Conservation (phyloP, 2,113 vertebrate genomes). For the Lagopus leucura region DNA sequence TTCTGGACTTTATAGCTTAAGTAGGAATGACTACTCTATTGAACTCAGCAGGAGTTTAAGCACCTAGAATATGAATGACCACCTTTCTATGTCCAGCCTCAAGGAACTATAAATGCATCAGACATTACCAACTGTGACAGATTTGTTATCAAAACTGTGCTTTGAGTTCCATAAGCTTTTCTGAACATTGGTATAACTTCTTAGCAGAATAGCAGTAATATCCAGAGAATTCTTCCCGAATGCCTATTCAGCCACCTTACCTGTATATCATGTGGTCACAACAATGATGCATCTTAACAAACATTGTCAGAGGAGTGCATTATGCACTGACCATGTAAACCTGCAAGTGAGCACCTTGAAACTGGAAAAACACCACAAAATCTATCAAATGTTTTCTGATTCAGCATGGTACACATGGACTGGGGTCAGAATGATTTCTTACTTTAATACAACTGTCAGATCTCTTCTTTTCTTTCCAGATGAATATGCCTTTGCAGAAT, state of each 20-base stretch:
- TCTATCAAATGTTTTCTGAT: background rate
- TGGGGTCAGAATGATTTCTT: background rate
- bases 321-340: background rate
- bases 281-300: background rate
- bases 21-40: background rate
- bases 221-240: background rate
- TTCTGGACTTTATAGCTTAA: background rate
- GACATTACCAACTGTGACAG: background rate
- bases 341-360: background rate
- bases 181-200: background rate
- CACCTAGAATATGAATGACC: background rate
- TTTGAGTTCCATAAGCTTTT: background rate
- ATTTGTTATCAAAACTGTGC: background rate
- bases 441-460: background rate
- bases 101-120: background rate
- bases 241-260: background rate
- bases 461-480: constrained; percentile 62
- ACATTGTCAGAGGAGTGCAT: background rate
- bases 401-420: background rate
- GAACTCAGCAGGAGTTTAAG: background rate
- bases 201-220: background rate
- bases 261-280: fast-evolving
- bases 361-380: background rate
- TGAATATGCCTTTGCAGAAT: constrained; percentile 71
- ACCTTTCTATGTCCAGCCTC: background rate